Evolutionary conservation across 2,888 invertebrate genomes (phyloP).

Genomic region (Caenorhabditis sp.): DNA sequence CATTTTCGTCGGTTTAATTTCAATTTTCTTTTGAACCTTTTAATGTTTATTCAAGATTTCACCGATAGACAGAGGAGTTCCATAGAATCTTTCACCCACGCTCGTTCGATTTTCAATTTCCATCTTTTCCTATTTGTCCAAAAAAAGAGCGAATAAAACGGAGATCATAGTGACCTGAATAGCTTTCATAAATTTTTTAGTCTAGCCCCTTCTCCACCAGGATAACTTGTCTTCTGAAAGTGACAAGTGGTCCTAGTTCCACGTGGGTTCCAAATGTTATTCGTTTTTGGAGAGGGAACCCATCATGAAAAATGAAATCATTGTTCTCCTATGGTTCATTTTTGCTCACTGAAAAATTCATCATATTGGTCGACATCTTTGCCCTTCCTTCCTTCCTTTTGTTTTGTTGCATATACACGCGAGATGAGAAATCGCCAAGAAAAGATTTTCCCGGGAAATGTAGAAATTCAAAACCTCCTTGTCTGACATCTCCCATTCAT

Average conservation of each 20-base stretch:
- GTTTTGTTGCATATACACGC: too few relatives aligned
- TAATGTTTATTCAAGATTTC: not conserved
- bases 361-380: not conserved
- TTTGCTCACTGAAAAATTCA: not conserved
- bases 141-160: not conserved
- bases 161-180: not conserved
- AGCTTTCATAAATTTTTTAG: constrained; percentile 7
- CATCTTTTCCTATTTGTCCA: not conserved
- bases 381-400: not conserved
- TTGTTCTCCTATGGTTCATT: not conserved
- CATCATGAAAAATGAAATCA: not conserved
- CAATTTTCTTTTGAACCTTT: too few relatives aligned
- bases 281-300: not conserved
- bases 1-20: constrained; percentile 12
- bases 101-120: not conserved
- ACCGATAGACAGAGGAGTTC: not conserved
- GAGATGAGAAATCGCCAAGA: not conserved
- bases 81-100: not conserved
- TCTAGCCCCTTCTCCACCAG: not conserved
- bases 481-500: not conserved
- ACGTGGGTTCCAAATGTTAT: not conserved
- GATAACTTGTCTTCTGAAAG: constrained; percentile 16
- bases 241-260: constrained; percentile 10
- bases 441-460: not conserved
- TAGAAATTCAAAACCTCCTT: not conserved